Evolutionary conservation across 2,888 invertebrate species (phyloP), one percentile per base, ranked within the genome.

Genomic region (Quadriops clusia): DNA sequence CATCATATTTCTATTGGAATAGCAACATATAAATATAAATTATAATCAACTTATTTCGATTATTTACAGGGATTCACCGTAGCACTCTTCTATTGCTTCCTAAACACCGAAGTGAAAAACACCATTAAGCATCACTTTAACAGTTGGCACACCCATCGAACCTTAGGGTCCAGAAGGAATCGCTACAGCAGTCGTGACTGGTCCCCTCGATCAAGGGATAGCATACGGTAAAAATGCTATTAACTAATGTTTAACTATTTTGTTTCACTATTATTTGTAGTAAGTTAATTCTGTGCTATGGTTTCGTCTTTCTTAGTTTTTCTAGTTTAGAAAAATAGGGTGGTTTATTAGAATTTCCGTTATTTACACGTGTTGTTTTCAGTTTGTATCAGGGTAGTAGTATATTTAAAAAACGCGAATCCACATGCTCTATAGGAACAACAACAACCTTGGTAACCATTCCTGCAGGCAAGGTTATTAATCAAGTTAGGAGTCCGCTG

Each of bases 21-120:
- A n/a, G n/a, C n/a, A n/a, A n/a, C n/a, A n/a, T n/a, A n/a, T n/a
- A n/a, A n/a, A n/a, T n/a, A n/a, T 25, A 15, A 30, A 28, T 17
- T 20, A 25, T 24, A n/a, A n/a, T n/a, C n/a, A n/a, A n/a, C n/a
- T n/a, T 37, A 24, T 12, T 29, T 23, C 17, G 13, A 26, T 41
- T 36, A 25, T 39, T 56, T 57, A 1, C 58, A 89, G 87, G 89
- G 89, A 32, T 78, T 89, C 50, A 77, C 77, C 28, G 86, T 89
- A 36, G 84, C 89, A 2, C 61, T 87, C 36, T 80, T 87, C 62
- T 89, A 86, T 64, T 89, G 89, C 61, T 89, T 89, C 61, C 71
- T 87, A 47, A 89, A 89, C 60, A 80, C 83, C 4, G 89, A 90
- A 61, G 87, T 89, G n/a, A 76, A 82, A 23, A 82, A 81, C 53